Base-by-base conservation (phyloP, 2,113 vertebrate species). In the Ginglymostoma cirratum region DNA sequence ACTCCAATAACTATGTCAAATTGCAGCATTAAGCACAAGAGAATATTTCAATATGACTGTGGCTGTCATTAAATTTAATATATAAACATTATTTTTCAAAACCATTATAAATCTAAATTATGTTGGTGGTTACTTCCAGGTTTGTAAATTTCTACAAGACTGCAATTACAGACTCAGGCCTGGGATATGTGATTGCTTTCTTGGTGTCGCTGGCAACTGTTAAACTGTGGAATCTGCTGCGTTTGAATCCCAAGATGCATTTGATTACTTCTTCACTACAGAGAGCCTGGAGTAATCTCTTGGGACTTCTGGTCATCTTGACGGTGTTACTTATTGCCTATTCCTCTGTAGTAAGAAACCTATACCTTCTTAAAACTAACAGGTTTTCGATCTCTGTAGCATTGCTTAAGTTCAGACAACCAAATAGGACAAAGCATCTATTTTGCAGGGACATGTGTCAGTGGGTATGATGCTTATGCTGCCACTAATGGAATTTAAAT, bases 231-330 rank as follows among this genome's bases (percentile, higher is more conserved):
- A 94, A 70, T 27, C 96, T 97, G 23, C 96, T 97, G 12, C 96
- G 17, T 19, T 93, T 96, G 0, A 96, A 96, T 34, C 95, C 96
- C 19, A 95, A 96, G 34, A 86, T 97, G 76, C 96, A 76, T 61
- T 66, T 97, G 86, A 96, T 97, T 83, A 96, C 95, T 27, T 96
- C 95, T 89, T 96, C 97, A 0, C 96, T 97, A 72, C 96, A 61
- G 96, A 96, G 76, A 61, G 96, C 97, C 95, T 97, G 97, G 97
- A 96, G 96, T 0, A 96, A 97, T 61, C 96, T 97, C 42, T 12
- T 90, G 67, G 96, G 96, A 83, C 97, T 97, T 92, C n/a, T 97
- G 86, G 69, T 97, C 45, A 78, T 96, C 52, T 96, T 97, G n/a
- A 23, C 96, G 42, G 95, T 97, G 94, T 96, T 97, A 80, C 96